These are phyloP conservation scores for Drosophila bocqueti DNA, from an alignment of 1,140 invertebrate species.

Conservation along the genomic window DNA sequence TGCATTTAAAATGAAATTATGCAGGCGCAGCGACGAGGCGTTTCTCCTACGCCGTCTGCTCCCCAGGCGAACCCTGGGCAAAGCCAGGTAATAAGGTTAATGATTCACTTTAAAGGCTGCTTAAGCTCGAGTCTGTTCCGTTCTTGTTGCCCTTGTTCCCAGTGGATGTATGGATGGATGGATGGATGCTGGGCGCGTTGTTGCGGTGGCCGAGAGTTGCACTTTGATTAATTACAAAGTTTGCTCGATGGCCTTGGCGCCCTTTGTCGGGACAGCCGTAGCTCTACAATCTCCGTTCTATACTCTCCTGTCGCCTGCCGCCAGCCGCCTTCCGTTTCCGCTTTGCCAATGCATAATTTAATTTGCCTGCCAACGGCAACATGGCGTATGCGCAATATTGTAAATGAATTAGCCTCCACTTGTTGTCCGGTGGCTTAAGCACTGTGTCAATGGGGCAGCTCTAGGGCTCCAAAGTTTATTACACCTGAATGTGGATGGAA, in stretches of 20 bases:
- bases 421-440: constrained; percentile 11
- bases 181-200: constrained; percentile 23
- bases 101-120: constrained; percentile 74
- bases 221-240: constrained; percentile 78
- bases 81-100: constrained; percentile 70
- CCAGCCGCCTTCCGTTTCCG: constrained; percentile 16
- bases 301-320: not conserved
- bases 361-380: constrained; percentile 49
- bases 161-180: not conserved
- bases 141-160: constrained; percentile 28
- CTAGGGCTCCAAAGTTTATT: constrained; percentile 16
- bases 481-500: not conserved
- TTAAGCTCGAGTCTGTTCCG: constrained; percentile 33
- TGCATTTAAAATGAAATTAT: constrained; percentile 79
- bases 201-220: constrained; percentile 46
- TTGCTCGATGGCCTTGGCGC: constrained; percentile 28
- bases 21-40: constrained; percentile 26
- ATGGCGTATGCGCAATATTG: constrained; percentile 69
- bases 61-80: not conserved
- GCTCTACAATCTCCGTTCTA: constrained; percentile 4
- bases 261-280: constrained; percentile 43
- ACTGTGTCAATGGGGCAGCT: constrained; percentile 15
- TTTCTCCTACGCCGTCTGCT: not conserved
- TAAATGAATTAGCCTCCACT: constrained; percentile 59
- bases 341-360: constrained; percentile 67